Base-by-base conservation (phyloP, 92 coral and sea anemone genomes). In the Porites lobata region DNA sequence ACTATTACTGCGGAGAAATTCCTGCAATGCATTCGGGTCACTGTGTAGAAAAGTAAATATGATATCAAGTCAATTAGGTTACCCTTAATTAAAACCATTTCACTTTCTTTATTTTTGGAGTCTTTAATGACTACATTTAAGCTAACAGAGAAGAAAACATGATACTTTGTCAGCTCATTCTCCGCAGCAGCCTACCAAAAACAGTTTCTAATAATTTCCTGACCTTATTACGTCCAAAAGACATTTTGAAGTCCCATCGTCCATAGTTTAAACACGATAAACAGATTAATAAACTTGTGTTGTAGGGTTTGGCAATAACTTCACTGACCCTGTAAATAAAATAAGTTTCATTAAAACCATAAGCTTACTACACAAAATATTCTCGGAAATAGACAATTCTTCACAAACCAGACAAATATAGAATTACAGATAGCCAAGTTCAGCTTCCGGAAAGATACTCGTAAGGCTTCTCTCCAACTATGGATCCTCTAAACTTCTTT, bases 181-280 rank as follows among this genome's bases (percentile, higher is more conserved):
- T 38, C 47, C 4, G 47, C 78, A 13, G 19, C 20, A 17, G 8
- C 11, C 47, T 14, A 29, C 76, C 65, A 22, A 65, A 18, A 75
- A 58, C 21, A 75, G 59, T 52, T 59, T 67, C 47, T 54, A 72
- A 38, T 38, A 38, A 38, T 38, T 38, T 38, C 4, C 85, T 94
- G 85, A 97, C 99, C 93, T 94, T 87, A 97, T 97, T 76, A 97
- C 99, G 83, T 97, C 99, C 87, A 97, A 85, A 17, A 97, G 89
- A 83, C 99, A 97, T 82, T 94, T 97, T 53, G 92, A 90, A 58
- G 84, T 86, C 65, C 96, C 98, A 92, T 95, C 98, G 73, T 97
- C 99, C 99, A 97, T 97, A 63, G 81, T 87, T 93, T 78, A 61
- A 51, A 51, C 62, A 51, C 47, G 74, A 50, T 15, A 24, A 64